Conservation (phyloP, 2,113 vertebrate species). For the Xyliphius kryptos region DNA sequence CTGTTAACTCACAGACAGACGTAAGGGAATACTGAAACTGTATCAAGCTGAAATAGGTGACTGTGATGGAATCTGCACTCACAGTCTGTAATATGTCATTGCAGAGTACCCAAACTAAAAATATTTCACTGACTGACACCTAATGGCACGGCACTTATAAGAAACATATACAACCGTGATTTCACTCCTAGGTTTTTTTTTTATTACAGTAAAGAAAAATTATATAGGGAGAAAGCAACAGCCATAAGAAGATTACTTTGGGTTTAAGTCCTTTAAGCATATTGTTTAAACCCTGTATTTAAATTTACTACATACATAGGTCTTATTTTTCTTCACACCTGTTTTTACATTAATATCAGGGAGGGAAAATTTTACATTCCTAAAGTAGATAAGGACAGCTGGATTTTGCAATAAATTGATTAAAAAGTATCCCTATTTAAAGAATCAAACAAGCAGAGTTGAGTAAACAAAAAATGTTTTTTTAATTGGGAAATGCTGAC, state of each 20-base stretch:
- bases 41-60: conserved; percentile 35
- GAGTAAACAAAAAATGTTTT: too few species aligned
- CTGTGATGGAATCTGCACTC: conserved; percentile 17
- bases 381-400: too few species aligned
- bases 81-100: conserved; percentile 30
- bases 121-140: conserved; percentile 39
- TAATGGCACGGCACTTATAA: conserved; percentile 34
- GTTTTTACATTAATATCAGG: too few species aligned
- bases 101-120: conserved; percentile 41
- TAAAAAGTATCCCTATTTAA: too few species aligned
- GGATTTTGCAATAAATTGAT: too few species aligned
- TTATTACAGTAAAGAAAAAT: conserved; percentile 11
- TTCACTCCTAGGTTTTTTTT: conserved; percentile 34
- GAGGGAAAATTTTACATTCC: too few species aligned
- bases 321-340: background rate
- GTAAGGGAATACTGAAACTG: conserved; percentile 40
- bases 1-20: conserved; percentile 38
- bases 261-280: background rate
- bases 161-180: conserved; percentile 41
- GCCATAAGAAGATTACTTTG: background rate
- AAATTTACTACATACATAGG: background rate
- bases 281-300: conserved; percentile 12
- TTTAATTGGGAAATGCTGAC: too few species aligned
- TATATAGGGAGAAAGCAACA: conserved; percentile 6
- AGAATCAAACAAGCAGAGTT: too few species aligned